Conservation (phyloP, 2,797 vertebrate genomes). For the Austrolebias charrua region DNA sequence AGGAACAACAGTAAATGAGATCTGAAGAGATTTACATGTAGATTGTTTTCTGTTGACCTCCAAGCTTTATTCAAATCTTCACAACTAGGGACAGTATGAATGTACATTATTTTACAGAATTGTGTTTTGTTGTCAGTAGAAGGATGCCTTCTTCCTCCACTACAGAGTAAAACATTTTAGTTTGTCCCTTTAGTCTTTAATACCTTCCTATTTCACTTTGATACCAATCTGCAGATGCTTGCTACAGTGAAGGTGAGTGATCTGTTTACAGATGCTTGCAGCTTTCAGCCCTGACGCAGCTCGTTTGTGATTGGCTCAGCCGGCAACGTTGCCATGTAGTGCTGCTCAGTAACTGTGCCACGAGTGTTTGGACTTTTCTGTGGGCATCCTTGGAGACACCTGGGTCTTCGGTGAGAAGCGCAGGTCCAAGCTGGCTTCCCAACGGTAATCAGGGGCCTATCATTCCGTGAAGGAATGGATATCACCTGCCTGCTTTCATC, state of each 20-base stretch:
- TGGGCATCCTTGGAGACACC: slow-evolving; percentile 45
- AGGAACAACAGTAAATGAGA: no score
- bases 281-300: slow-evolving; percentile 18
- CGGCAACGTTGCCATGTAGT: slow-evolving; percentile 17
- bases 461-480: no score
- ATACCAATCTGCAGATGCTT: slow-evolving; percentile 38
- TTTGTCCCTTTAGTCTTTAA: slow-evolving; percentile 26
- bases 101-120: neutral
- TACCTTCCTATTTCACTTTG: slow-evolving; percentile 39
- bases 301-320: slow-evolving; percentile 45
- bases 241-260: slow-evolving; percentile 47
- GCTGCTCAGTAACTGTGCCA: slow-evolving; percentile 36
- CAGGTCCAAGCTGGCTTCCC: no score
- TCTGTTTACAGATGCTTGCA: slow-evolving; percentile 56
- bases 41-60: neutral
- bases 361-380: slow-evolving; percentile 51
- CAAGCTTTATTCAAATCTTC: neutral
- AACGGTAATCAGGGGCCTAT: no score
- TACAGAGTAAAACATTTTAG: slow-evolving; percentile 19
- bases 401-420: slow-evolving; percentile 20
- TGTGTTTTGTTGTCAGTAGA: neutral
- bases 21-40: neutral
- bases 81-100: neutral
- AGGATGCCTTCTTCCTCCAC: slow-evolving; percentile 3
- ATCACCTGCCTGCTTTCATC: no score